Evolutionary conservation across 2,888 invertebrate species (phyloP).

Genomic region (Synanthedon vespiformis): DNA sequence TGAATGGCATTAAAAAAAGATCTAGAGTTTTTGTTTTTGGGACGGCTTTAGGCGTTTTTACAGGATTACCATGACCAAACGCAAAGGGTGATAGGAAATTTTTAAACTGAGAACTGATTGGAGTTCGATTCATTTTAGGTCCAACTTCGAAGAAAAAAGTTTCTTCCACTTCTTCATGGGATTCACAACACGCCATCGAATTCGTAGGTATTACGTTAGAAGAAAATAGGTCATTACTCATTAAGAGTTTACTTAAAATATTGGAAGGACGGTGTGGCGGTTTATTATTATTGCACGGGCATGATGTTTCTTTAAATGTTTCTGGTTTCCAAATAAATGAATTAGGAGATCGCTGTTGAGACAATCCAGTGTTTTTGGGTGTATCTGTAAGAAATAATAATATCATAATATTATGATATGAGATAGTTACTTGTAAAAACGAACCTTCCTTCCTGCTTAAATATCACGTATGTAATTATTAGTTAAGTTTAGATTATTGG

Average conservation of each 20-base stretch:
- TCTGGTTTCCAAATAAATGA: slow-evolving; percentile 15
- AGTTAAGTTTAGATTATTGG: no score
- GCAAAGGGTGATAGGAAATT: background rate
- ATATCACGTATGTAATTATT: no score
- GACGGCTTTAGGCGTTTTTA: background rate
- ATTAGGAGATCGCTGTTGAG: slow-evolving; percentile 1
- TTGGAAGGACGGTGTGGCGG: slow-evolving; percentile 29
- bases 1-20: slow-evolving; percentile 45
- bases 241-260: slow-evolving; percentile 38
- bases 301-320: slow-evolving; percentile 25
- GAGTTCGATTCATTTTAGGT: slow-evolving; percentile 14
- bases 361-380: slow-evolving; percentile 6
- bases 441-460: no score
- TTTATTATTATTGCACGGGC: slow-evolving; percentile 34
- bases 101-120: background rate
- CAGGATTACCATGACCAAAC: slow-evolving; percentile 3
- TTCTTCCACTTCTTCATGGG: slow-evolving; percentile 44
- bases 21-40: slow-evolving; percentile 43
- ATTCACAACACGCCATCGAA: slow-evolving; percentile 43
- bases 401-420: background rate
- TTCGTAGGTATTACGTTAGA: slow-evolving; percentile 27
- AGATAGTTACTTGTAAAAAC: no score
- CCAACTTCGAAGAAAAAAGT: slow-evolving; percentile 36
- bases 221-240: slow-evolving; percentile 35
- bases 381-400: slow-evolving; percentile 6